These are phyloP conservation scores for Diplosoma virens DNA, from an alignment of 23 tunicate species.

Conservation along the genomic window DNA sequence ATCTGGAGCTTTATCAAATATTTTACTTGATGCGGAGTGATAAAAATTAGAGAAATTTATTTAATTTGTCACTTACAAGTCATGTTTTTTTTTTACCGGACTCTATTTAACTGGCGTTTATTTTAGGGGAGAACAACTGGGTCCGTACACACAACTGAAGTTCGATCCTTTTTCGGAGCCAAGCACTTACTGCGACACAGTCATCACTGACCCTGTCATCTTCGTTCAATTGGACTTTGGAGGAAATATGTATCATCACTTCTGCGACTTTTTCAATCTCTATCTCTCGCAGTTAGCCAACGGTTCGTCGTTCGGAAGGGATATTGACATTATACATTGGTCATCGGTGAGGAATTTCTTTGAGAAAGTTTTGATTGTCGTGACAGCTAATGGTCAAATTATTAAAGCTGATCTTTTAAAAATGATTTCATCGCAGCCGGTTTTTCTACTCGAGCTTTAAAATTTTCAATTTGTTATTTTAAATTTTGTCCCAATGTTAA, in stretches of 20 bases:
- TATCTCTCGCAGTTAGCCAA: slow-evolving; percentile 81
- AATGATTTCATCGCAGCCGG: too few species aligned
- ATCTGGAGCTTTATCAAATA: too few species aligned
- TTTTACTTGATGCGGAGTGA: too few species aligned
- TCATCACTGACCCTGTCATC: slow-evolving; percentile 46
- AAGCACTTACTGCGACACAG: slow-evolving; percentile 59
- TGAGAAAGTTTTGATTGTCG: too few species aligned
- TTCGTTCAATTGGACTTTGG: slow-evolving; percentile 87
- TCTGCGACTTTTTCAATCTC: slow-evolving; percentile 94
- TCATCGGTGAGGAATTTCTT: slow-evolving; percentile 61
- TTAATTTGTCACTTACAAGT: too few species aligned
- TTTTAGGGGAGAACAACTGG: slow-evolving; percentile 74
- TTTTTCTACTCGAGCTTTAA: too few species aligned
- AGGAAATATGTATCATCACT: slow-evolving; percentile 91
- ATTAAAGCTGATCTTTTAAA: too few species aligned
- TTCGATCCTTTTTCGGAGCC: slow-evolving; percentile 23
- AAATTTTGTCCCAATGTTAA: too few species aligned
- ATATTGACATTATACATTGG: slow-evolving; percentile 74
- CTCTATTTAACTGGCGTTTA: background rate
- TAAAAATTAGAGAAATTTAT: too few species aligned
- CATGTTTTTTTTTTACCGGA: too few species aligned
- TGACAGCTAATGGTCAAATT: too few species aligned
- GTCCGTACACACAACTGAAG: slow-evolving; percentile 46
- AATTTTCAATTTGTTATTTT: too few species aligned
- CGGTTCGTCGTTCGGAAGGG: slow-evolving; percentile 72